Evolutionary conservation across 2,888 invertebrate genomes (phyloP).

Genomic region (Congeria kusceri): DNA sequence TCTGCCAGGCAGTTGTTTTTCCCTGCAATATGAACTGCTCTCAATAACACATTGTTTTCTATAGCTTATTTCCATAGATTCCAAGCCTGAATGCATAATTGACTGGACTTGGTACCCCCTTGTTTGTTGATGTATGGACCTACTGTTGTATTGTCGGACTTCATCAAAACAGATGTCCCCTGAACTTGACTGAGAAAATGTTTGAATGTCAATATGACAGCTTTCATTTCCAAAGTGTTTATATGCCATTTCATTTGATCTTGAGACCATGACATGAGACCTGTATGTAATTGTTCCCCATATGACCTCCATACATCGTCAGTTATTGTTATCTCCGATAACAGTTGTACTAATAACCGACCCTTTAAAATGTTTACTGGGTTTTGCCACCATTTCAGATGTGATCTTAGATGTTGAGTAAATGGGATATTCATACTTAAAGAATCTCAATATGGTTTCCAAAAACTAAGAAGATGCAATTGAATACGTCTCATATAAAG

Average conservation of each 20-base stretch:
- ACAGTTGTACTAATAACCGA: constrained; percentile 7
- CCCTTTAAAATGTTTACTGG: constrained; percentile 18
- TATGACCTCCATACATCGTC: constrained; percentile 33
- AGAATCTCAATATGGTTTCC: constrained; percentile 12
- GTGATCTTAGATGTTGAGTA: constrained; percentile 12
- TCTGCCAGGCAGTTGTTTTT: constrained; percentile 31
- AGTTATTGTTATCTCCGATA: constrained; percentile 15
- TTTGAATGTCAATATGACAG: constrained; percentile 14
- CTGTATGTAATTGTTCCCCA: constrained; percentile 14
- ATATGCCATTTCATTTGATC: constrained; percentile 28
- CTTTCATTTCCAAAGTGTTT: constrained; percentile 35
- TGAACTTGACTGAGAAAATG: constrained; percentile 26
- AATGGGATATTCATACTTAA: constrained; percentile 21
- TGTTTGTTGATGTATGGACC: constrained; percentile 51
- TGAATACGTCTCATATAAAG: constrained; percentile 29
- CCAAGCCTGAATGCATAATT: constrained; percentile 20
- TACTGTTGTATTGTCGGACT: constrained; percentile 50
- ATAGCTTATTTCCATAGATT: no score
- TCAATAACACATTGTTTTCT: background rate
- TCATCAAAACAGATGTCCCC: constrained; percentile 23
- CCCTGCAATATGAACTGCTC: constrained; percentile 34
- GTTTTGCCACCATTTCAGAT: constrained; percentile 18
- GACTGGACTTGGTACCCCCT: constrained; percentile 48
- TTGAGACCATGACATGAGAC: constrained; percentile 32
- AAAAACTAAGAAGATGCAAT: constrained; percentile 24